Evolutionary conservation across 1,140 invertebrate species (phyloP).

Genomic region (Scaptomyza pallida): DNA sequence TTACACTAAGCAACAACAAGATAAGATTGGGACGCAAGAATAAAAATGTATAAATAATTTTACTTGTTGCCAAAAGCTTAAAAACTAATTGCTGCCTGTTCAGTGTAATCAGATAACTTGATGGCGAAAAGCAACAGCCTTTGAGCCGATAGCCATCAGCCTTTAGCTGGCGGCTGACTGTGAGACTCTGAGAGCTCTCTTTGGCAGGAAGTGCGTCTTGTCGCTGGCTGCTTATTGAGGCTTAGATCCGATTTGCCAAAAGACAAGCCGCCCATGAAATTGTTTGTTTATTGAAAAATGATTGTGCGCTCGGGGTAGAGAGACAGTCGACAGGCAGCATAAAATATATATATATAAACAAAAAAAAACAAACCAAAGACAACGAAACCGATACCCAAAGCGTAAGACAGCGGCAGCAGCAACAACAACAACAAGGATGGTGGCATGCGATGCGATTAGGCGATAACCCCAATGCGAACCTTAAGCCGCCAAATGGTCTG

Average conservation of each 20-base stretch:
- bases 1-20: conserved; percentile 33
- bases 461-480: conserved; percentile 78
- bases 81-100: conserved; percentile 23
- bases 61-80: not conserved
- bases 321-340: conserved; percentile 2
- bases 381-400: conserved; percentile 27
- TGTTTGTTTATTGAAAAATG: conserved; percentile 83
- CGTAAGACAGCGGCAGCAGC: not conserved
- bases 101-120: conserved; percentile 56
- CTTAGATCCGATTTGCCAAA: conserved; percentile 80
- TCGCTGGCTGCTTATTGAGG: conserved; percentile 81
- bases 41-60: conserved; percentile 3
- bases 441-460: conserved; percentile 78
- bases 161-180: conserved; percentile 41
- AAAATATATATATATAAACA: conserved; percentile 21
- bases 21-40: not conserved
- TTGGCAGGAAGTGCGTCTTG: conserved; percentile 76
- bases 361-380: conserved; percentile 40
- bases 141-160: conserved; percentile 64
- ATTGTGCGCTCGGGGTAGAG: conserved; percentile 55
- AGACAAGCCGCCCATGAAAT: conserved; percentile 81
- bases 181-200: conserved; percentile 8
- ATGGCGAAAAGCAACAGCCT: conserved; percentile 38
- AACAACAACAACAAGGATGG: conserved; percentile 17
- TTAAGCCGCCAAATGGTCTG: conserved; percentile 81